Base-by-base conservation (phyloP, 2,113 vertebrate genomes). In the Catharus bicknelli region DNA sequence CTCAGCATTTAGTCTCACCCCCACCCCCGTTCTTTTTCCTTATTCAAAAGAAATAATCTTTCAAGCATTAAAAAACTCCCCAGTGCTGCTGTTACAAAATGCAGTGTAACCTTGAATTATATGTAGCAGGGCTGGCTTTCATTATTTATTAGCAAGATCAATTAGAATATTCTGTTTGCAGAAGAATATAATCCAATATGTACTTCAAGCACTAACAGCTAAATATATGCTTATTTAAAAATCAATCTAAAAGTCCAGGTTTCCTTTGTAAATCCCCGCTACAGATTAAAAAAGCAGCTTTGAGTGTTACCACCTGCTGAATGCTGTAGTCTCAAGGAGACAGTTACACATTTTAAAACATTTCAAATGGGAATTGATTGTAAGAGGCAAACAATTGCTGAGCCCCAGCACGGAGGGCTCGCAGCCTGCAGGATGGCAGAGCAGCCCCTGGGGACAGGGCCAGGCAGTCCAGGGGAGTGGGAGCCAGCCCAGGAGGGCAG, bases 151-250 rank as follows among this genome's bases (percentile, higher is more conserved):
- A 97, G 86, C 59, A 38, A 79, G 95, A 98, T 97, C 97, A 97
- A 98, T 98, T 98, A 98, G 96, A 97, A 97, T 95, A 94, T 91
- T 75, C 91, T 90, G 93, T 96, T 96, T 95, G 93, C 92, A 93
- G 43, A 93, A 80, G 84, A 74, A 93, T 96, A 80, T 90, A 95
- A 95, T 94, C 79, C 93, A 74, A 75, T 91, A 96, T 95, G 94
- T 93, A 95, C 96, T 88, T 96, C 88, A 95, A 95, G 88, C 95
- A 97, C 96, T 96, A 95, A 96, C 93, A 96, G 94, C 97, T 97
- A 98, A 98, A 98, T 96, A 97, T 95, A 95, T 96, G 97, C 97
- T 98, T 96, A 97, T 97, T 98, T 97, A 97, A 97, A 98, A 97
- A 97, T 96, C 96, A 97, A 95, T 93, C 93, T 77, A 78, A 88